A percentile compares a stretch with the other conserved stretches of the same genome.
phyloP scores from a whole-genome alignment of 2,888 invertebrate genomes.

The Trachelus tabidus region DNA sequence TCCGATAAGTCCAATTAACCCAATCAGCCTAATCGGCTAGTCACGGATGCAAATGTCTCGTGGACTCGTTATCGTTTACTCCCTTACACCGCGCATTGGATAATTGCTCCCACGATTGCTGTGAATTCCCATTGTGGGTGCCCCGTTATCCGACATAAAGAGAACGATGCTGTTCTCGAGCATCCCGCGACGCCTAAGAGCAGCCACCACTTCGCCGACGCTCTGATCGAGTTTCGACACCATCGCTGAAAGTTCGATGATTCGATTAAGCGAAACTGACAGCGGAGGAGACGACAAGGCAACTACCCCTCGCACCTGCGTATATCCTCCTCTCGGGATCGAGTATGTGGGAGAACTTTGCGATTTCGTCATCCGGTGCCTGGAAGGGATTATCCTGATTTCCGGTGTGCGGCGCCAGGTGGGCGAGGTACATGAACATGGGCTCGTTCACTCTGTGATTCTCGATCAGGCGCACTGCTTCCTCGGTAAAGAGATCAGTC shows the following conservation, averaged over 20 bases:
- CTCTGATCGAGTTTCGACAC: conserved; percentile 86
- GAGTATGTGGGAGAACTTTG: conserved; percentile 75
- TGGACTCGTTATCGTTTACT: not conserved
- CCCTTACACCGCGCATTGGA: conserved; percentile 78
- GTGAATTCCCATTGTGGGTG: conserved; percentile 78
- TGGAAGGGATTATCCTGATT: conserved; percentile 74
- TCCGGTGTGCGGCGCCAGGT: conserved; percentile 77
- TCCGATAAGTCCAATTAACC: too few species aligned
- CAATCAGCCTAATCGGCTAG: too few species aligned
- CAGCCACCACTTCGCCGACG: conserved; percentile 80
- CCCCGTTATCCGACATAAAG: conserved; percentile 91
- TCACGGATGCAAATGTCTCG: too few species aligned
- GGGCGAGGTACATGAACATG: conserved; percentile 77
- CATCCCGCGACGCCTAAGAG: conserved; percentile 75
- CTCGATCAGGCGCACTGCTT: conserved; percentile 73
- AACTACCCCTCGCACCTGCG: conserved; percentile 69
- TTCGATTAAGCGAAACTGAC: too few species aligned
- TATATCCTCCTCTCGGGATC: conserved; percentile 75
- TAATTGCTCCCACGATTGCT: conserved; percentile 82
- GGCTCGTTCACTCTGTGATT: conserved; percentile 67
- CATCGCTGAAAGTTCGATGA: conserved; percentile 73
- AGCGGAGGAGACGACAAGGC: too few species aligned
- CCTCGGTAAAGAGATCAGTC: conserved; percentile 75
- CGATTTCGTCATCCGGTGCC: conserved; percentile 78
- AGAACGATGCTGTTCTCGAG: conserved; percentile 85